Evolutionary conservation across 2,797 vertebrate genomes (phyloP).

Genomic region (Labeo calbasu): DNA sequence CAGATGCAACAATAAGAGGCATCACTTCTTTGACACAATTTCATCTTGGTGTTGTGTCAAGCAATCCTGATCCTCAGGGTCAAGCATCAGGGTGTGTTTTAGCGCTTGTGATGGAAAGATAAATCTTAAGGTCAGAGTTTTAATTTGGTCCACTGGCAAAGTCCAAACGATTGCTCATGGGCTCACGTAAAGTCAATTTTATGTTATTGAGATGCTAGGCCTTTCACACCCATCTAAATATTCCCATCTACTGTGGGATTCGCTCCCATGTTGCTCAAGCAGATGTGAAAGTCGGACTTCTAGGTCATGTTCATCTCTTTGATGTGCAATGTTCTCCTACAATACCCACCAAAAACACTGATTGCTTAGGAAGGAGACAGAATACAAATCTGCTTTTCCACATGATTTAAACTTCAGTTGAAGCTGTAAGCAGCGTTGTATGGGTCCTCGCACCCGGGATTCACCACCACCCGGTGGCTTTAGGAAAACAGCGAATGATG

Average conservation of each 20-base stretch:
- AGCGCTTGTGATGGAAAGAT: slow-evolving; percentile 18
- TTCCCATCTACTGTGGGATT: slow-evolving; percentile 37
- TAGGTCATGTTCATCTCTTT: slow-evolving; percentile 29
- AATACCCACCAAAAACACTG: neutral
- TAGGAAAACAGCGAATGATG: too few species aligned
- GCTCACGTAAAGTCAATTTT: neutral
- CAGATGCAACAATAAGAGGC: slow-evolving; percentile 62
- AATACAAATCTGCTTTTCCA: neutral
- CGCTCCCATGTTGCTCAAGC: slow-evolving; percentile 51
- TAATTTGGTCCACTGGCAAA: slow-evolving; percentile 2
- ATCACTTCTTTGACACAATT: slow-evolving; percentile 29
- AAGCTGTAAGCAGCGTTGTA: too few species aligned
- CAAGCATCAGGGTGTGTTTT: slow-evolving; percentile 32
- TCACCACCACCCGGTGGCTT: too few species aligned
- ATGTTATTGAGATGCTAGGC: slow-evolving; percentile 11
- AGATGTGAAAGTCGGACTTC: slow-evolving; percentile 67
- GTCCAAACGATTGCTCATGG: slow-evolving; percentile 1
- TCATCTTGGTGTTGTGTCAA: slow-evolving; percentile 42
- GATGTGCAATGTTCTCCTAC: slow-evolving; percentile 23
- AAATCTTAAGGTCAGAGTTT: neutral
- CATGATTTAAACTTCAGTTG: neutral
- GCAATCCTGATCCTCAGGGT: neutral
- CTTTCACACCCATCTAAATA: slow-evolving; percentile 40
- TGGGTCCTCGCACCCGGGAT: too few species aligned
- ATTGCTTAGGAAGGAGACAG: neutral